phyloP scores from a whole-genome alignment of 2,888 invertebrate species.

The Perithous albicinctus region DNA sequence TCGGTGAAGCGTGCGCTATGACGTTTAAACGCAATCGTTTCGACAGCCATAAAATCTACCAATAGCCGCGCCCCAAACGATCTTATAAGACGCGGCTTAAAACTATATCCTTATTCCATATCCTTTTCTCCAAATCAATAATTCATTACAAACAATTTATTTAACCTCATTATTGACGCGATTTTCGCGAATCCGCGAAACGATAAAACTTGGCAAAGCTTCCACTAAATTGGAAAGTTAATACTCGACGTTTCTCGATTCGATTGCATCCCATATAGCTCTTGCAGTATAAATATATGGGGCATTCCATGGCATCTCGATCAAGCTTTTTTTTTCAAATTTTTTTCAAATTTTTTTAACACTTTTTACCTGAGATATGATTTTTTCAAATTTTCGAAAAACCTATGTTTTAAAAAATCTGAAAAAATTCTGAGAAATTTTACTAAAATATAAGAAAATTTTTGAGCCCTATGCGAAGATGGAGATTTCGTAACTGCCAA shows the following conservation, averaged over 20 bases:
- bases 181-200: not conserved
- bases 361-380: too few relatives aligned
- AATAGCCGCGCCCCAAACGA: not conserved
- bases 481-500: too few relatives aligned
- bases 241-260: slow-evolving; percentile 3
- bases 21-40: not conserved
- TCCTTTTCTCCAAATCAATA: slow-evolving; percentile 40
- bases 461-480: too few relatives aligned
- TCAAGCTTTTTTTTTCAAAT: too few relatives aligned
- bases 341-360: too few relatives aligned
- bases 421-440: too few relatives aligned
- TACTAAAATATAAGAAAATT: too few relatives aligned
- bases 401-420: too few relatives aligned
- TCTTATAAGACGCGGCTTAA: not conserved
- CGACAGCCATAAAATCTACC: slow-evolving; percentile 5
- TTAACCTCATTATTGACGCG: not conserved
- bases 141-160: slow-evolving; percentile 4
- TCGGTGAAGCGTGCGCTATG: slow-evolving; percentile 45
- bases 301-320: too few relatives aligned
- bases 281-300: slow-evolving; percentile 23
- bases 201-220: not conserved
- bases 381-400: too few relatives aligned
- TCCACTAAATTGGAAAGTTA: slow-evolving; percentile 29
- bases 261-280: slow-evolving; percentile 9
- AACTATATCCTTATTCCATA: too few relatives aligned